phyloP scores from a whole-genome alignment of 2,113 vertebrate species.

The Pelvicachromis taeniatus region DNA sequence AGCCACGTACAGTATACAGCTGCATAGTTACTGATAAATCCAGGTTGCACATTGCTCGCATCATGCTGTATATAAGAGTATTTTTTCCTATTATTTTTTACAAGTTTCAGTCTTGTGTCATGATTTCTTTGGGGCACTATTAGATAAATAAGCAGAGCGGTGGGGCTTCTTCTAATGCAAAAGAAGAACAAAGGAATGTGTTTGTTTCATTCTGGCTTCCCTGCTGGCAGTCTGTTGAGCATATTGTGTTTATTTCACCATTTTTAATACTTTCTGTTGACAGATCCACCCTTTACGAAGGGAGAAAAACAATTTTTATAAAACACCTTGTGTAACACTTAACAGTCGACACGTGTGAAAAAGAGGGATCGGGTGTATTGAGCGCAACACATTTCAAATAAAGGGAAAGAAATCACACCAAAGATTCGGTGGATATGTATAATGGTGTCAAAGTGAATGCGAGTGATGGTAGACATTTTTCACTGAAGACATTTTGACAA shows the following conservation, averaged over 20 bases:
- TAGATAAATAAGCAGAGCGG: not conserved
- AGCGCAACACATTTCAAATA: not conserved
- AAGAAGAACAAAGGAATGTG: not conserved
- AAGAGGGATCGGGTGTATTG: not conserved
- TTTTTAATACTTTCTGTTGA: not conserved
- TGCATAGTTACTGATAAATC: not conserved
- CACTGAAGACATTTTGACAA: not conserved
- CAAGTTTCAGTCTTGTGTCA: not conserved
- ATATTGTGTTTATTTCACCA: constrained; percentile 38
- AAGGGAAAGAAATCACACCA: not conserved
- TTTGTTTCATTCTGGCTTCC: not conserved
- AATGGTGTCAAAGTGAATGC: not conserved
- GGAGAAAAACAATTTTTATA: not conserved
- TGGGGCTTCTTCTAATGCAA: not conserved
- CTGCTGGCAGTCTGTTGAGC: not conserved
- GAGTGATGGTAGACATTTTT: not conserved
- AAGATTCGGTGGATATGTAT: not conserved
- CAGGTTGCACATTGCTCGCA: not conserved
- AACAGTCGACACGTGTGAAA: not conserved
- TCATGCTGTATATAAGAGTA: not conserved
- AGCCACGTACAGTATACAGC: not conserved
- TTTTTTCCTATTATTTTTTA: not conserved
- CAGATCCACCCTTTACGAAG: not conserved
- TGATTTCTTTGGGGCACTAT: not conserved
- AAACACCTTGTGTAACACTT: not conserved